Base-by-base conservation (phyloP, 2,113 vertebrate genomes). In the Apodemus sylvaticus region DNA sequence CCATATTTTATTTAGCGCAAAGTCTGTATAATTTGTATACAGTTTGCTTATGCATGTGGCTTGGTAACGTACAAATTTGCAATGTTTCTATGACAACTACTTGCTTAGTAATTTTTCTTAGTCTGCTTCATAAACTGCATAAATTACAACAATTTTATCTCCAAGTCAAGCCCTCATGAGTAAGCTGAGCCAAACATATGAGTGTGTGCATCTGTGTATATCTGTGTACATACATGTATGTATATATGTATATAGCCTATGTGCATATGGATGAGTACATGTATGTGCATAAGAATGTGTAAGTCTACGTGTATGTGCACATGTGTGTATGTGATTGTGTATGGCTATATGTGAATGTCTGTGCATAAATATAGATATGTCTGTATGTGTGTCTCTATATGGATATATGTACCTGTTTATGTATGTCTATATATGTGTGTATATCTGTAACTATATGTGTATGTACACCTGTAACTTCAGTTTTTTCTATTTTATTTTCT, bases 61-160 rank as follows among this genome's bases (percentile, higher is more conserved):
- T 95, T 86, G 36, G 73, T 89, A 95, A 89, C 58, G 17, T 92
- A 86, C 86, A 64, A 68, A 83, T 91, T 92, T 96, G 85, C 74
- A 93, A 74, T 89, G 53, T 77, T 96, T 96, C 88, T 91, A 81
- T 90, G 93, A 90, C 88, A 96, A 94, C 76, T 93, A 74, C 68
- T 97, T 92, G 93, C 73, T 93, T 91, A 89, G 70, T 95, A 90
- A 55, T n/a, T 62, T 53, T 90, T 90, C 90, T 58, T 82, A 62
- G n/a, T 88, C 64, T 81, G 42, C 68, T 92, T 95, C 90, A 87
- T 83, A 95, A 94, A 91, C 90, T 87, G 62, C 60, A 90, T 95
- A 66, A 92, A 93, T 86, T 87, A 96, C 26, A 94, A 94, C 74
- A 86, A 64, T 87, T 94, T 76, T 70, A 91, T 95, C 90, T 90